Percentiles rank a stretch among this genome's conserved stretches.
Evolutionary conservation across 2,888 invertebrate species (phyloP).

Genomic region (Protophormia terraenovae): DNA sequence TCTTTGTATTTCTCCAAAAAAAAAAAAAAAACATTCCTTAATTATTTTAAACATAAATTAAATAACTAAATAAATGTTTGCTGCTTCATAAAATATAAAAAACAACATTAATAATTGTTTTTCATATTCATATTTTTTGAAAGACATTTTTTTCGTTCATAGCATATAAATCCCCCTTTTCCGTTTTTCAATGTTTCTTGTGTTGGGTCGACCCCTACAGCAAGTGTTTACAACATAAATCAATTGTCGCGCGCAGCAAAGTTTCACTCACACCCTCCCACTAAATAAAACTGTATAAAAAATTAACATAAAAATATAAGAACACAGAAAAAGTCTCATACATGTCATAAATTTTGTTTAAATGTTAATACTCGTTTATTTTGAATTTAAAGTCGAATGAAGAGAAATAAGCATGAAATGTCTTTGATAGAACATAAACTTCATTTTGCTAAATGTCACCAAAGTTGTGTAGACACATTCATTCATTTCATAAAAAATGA

Average conservation of each 20-base stretch:
- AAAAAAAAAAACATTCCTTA: background rate
- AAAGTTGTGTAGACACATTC: constrained; percentile 46
- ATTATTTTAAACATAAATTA: constrained; percentile 51
- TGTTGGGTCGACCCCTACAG: constrained; percentile 21
- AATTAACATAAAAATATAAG: constrained; percentile 40
- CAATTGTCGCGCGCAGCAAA: constrained; percentile 59
- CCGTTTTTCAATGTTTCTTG: constrained; percentile 24
- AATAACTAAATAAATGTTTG: constrained; percentile 43
- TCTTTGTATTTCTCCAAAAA: background rate
- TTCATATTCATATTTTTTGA: constrained; percentile 16
- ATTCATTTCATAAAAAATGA: constrained; percentile 39
- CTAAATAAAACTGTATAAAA: constrained; percentile 13
- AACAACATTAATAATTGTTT: constrained; percentile 18
- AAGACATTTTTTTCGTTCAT: constrained; percentile 21
- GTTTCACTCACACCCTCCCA: constrained; percentile 35
- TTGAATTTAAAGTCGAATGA: background rate
- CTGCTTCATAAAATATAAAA: constrained; percentile 18
- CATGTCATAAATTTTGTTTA: constrained; percentile 61
- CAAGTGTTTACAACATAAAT: constrained; percentile 63
- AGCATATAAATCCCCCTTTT: constrained; percentile 51
- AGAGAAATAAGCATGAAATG: background rate
- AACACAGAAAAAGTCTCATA: constrained; percentile 14
- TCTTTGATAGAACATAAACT: constrained; percentile 60
- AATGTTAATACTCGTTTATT: constrained; percentile 41
- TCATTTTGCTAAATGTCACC: constrained; percentile 59